These are phyloP conservation scores for Hymenopus coronatus DNA, from an alignment of 2,888 invertebrate genomes.

Conservation along the genomic window DNA sequence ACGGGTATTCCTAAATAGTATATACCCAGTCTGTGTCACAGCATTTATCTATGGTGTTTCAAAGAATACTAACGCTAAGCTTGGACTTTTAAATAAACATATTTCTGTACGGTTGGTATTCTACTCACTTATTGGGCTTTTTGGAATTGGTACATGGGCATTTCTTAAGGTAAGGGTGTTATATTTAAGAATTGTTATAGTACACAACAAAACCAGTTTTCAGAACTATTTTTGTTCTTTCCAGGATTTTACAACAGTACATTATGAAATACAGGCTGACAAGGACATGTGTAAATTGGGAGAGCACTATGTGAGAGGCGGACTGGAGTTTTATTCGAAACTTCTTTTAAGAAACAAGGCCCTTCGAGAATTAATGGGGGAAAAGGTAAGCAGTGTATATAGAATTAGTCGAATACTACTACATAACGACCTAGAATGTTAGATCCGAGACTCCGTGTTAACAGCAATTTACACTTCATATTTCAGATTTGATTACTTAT, in stretches of 20 bases:
- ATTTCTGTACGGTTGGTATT: constrained; percentile 47
- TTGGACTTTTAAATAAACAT: constrained; percentile 58
- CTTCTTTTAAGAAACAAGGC: constrained; percentile 70
- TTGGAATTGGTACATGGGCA: constrained; percentile 60
- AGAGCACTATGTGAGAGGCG: constrained; percentile 65
- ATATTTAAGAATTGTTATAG: background rate
- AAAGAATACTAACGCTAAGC: constrained; percentile 52
- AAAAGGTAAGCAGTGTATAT: constrained; percentile 34
- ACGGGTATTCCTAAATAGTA: constrained; percentile 57
- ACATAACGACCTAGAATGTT: no score
- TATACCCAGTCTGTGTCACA: constrained; percentile 52
- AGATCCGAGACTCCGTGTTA: no score
- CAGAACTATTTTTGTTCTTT: background rate
- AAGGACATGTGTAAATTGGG: constrained; percentile 58
- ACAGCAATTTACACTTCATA: no score
- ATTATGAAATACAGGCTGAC: constrained; percentile 64
- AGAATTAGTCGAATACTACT: no score
- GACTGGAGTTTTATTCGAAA: constrained; percentile 73
- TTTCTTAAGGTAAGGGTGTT: constrained; percentile 49
- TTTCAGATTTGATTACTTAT: no score
- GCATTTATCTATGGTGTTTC: constrained; percentile 55
- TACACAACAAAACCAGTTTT: background rate
- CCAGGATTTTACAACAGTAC: constrained; percentile 59
- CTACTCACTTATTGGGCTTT: constrained; percentile 57
- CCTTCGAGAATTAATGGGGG: constrained; percentile 62